phyloP scores from a whole-genome alignment of 1,140 invertebrate genomes.

The Diorhabda carinulata region DNA sequence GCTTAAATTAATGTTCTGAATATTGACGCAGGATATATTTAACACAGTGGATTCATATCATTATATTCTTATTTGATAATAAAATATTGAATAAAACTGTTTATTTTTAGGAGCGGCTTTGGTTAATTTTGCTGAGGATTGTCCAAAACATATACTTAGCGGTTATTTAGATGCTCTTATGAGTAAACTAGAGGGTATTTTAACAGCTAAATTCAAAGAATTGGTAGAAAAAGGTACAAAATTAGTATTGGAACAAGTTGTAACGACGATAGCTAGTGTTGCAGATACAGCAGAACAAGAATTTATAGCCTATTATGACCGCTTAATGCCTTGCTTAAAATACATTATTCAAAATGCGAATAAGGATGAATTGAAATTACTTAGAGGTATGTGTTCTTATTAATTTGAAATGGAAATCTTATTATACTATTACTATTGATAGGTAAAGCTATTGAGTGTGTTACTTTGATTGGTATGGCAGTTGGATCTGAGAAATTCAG shows the following conservation, averaged over 20 bases:
- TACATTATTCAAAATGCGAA: conserved; percentile 96
- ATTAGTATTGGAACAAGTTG: conserved; percentile 93
- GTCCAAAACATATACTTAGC: conserved; percentile 89
- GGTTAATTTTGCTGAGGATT: conserved; percentile 99
- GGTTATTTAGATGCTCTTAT: conserved; percentile 90
- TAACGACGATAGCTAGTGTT: conserved; percentile 97
- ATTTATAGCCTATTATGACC: conserved; percentile 79
- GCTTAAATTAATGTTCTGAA: too few relatives aligned
- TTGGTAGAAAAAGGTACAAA: conserved; percentile 91
- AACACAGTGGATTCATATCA: too few relatives aligned
- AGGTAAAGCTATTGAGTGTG: conserved; percentile 73
- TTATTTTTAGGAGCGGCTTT: conserved; percentile 68
- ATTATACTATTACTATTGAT: conserved; percentile 18
- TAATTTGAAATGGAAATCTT: not conserved
- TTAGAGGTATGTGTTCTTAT: conserved; percentile 61
- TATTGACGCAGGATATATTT: too few relatives aligned
- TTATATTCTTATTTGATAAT: not conserved
- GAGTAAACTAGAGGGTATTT: conserved; percentile 83
- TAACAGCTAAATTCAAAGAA: conserved; percentile 91
- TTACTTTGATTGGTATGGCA: conserved; percentile 94
- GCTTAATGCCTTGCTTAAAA: conserved; percentile 94
- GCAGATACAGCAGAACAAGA: conserved; percentile 98
- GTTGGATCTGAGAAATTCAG: conserved; percentile 96
- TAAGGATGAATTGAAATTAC: conserved; percentile 78
- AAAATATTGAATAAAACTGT: not conserved